These are phyloP conservation scores for Umimayanthus chanpuru DNA, from an alignment of 92 coral and sea anemone species.

Conservation along the genomic window DNA sequence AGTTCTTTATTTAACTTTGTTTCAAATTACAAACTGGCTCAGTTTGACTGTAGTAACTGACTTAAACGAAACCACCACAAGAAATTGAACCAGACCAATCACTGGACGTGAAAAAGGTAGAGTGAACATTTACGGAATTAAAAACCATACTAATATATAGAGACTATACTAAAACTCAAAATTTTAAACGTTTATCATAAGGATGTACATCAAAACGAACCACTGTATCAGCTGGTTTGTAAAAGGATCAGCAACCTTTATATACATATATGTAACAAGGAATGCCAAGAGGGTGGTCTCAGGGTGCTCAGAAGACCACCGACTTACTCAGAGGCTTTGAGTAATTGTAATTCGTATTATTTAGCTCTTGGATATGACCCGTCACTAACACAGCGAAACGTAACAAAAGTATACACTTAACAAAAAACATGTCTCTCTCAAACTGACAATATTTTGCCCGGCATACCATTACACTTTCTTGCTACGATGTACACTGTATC, in stretches of 20 bases:
- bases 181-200: too few species aligned
- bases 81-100: neutral
- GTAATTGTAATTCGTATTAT: too few species aligned
- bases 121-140: neutral
- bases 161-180: too few species aligned
- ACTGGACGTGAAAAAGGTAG: neutral
- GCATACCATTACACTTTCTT: neutral
- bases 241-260: neutral
- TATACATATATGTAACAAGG: neutral
- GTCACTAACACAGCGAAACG: too few species aligned
- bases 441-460: neutral
- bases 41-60: neutral
- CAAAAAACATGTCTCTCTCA: too few species aligned
- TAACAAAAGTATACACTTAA: too few species aligned
- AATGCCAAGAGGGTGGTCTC: neutral
- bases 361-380: too few species aligned
- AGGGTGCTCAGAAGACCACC: too few species aligned
- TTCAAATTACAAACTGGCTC: neutral
- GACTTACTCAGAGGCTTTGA: neutral
- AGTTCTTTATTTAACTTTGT: too few species aligned
- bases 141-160: neutral
- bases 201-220: too few species aligned
- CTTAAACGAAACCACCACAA: neutral
- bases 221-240: too few species aligned
- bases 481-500: conserved; percentile 14